Conservation (phyloP, 1,140 invertebrate genomes). For the Hyposmocoma kahamanoa region DNA sequence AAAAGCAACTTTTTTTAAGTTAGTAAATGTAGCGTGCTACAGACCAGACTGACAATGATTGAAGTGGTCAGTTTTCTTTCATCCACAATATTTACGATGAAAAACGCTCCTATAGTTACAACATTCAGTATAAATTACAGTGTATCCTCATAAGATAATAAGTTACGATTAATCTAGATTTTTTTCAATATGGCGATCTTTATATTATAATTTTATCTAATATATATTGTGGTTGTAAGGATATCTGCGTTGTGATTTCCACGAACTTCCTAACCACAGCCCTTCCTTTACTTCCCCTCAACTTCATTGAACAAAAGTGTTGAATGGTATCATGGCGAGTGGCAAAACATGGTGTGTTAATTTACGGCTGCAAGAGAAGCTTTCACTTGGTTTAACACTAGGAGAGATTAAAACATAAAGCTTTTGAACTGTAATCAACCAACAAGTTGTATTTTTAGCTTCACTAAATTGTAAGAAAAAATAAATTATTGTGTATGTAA, state of each 20-base stretch:
- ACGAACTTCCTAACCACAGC: conserved; percentile 42
- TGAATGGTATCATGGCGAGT: conserved; percentile 42
- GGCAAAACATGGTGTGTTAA: conserved; percentile 61
- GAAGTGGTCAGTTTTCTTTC: conserved; percentile 70
- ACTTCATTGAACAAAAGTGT: conserved; percentile 28
- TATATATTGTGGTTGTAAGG: conserved; percentile 76
- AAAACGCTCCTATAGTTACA: conserved; percentile 70
- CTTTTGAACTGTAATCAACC: conserved; percentile 69
- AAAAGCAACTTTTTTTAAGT: conserved; percentile 61
- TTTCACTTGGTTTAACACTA: conserved; percentile 63
- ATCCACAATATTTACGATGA: conserved; percentile 71
- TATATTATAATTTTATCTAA: conserved; percentile 75
- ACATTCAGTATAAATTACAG: conserved; percentile 69
- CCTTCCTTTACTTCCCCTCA: conserved; percentile 39
- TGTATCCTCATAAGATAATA: conserved; percentile 71
- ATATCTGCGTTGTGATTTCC: conserved; percentile 74
- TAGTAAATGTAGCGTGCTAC: conserved; percentile 67
- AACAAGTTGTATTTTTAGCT: conserved; percentile 70
- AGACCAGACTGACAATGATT: conserved; percentile 61
- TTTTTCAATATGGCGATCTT: conserved; percentile 74
- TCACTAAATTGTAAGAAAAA: conserved; percentile 73
- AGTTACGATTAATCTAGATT: conserved; percentile 71
- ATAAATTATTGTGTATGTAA: conserved; percentile 75
- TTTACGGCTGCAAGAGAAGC: conserved; percentile 57
- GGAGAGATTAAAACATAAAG: conserved; percentile 58